Base-by-base conservation (phyloP, 1,140 invertebrate genomes). In the Drosophila nikananu region DNA sequence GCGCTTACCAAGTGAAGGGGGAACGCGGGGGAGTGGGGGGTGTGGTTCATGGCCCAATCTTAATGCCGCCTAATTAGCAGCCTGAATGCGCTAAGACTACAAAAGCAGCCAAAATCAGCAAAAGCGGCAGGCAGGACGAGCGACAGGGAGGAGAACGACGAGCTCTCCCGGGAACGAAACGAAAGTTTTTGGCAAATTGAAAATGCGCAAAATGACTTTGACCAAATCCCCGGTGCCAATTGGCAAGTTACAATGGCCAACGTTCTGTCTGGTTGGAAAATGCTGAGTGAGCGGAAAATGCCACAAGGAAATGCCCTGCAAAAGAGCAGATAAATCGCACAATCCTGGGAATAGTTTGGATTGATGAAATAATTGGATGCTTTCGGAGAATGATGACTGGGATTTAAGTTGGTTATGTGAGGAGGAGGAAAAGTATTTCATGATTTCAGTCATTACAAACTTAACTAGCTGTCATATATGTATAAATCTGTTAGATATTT, bases 151-250 rank as follows among this genome's bases (percentile, higher is more conserved):
- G 23, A 51, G n/a, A n/a, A n/a, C n/a, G n/a, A 9, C 52, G 52
- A 55, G 19, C 32, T 48, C 46, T 65, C 37, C 54, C 7, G 72
- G 42, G 62, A 70, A 42, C 17, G 39, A 64, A 64, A 41, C 60
- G 60, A 86, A 89, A 86, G 86, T 68, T 86, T 82, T 89, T 63
- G 84, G 59, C 80, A 87, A 87, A 87, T 87, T 87, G 83, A 87
- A 87, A 87, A 87, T 87, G 83, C 83, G 84, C 80, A 89, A 87
- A 87, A 89, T 89, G 83, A 89, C 83, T 87, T 87, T 87, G 83
- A 89, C 84, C 83, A 87, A 89, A 89, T 89, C 83, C 84, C 72
- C 63, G 72, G 86, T 80, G 80, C 84, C 83, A 77, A 89, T 89
- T 87, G 83, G 83, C 84, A 89, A 87, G 77, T 82, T 84, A 82